Percentiles rank a stretch among this genome's conserved stretches.
Conservation (phyloP, 2,113 vertebrate genomes). For the Peucedramus taeniatus region DNA sequence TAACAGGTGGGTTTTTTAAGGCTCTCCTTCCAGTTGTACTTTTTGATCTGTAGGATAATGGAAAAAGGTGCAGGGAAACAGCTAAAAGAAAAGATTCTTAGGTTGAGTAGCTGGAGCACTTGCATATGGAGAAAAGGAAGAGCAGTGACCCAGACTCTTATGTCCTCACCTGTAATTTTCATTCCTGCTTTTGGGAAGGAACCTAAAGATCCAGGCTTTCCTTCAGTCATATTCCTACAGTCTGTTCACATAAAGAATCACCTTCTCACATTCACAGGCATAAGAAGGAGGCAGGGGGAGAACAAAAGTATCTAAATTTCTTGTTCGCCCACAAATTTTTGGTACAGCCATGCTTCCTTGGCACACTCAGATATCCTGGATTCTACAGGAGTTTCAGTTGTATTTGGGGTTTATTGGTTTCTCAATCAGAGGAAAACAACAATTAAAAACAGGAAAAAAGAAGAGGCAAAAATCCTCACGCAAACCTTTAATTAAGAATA, state of each 20-base stretch:
- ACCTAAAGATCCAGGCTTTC: neutral
- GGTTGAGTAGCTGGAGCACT: neutral
- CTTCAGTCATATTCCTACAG: neutral
- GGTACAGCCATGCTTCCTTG: neutral
- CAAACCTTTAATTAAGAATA: neutral
- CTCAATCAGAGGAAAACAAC: neutral
- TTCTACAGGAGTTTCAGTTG: neutral
- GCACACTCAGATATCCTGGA: neutral
- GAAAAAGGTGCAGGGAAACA: neutral
- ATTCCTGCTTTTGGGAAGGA: neutral
- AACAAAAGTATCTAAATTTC: neutral
- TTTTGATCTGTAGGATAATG: neutral
- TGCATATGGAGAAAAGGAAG: neutral
- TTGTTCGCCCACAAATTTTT: neutral
- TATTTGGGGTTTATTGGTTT: neutral
- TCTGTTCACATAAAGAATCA: neutral
- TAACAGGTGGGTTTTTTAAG: neutral
- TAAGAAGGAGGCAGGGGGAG: neutral
- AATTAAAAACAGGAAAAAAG: neutral
- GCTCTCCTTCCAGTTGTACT: neutral
- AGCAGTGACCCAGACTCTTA: neutral
- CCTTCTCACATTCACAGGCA: neutral
- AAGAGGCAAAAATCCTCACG: accelerated
- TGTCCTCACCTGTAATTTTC: neutral
- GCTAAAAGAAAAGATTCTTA: neutral